phyloP scores from a whole-genome alignment of 2,113 vertebrate genomes.

The Nanorana parkeri region DNA sequence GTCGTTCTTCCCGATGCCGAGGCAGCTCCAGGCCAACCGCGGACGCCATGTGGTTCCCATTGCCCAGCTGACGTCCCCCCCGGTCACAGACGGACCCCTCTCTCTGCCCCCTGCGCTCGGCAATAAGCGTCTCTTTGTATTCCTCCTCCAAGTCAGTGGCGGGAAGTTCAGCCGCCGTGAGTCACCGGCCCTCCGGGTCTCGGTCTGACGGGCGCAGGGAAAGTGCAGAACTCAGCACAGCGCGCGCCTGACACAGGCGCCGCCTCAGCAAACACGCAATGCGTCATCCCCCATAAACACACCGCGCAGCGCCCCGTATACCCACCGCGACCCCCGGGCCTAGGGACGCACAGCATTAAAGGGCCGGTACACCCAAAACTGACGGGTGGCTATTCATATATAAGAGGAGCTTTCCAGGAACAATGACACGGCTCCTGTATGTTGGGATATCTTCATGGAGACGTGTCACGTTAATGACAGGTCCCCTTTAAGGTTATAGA shows the following conservation, averaged over 20 bases:
- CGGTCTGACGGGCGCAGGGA: background rate
- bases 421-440: no score
- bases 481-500: no score
- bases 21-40: constrained; percentile 14
- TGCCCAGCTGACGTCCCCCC: background rate
- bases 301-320: background rate
- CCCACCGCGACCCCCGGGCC: background rate
- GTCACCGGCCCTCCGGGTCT: constrained; percentile 14
- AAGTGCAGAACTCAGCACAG: constrained; percentile 34
- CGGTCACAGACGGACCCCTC: constrained; percentile 3
- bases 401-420: no score
- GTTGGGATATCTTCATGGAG: no score
- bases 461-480: no score
- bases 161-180: constrained; percentile 13
- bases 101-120: background rate
- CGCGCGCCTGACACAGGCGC: constrained; percentile 40
- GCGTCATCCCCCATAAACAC: constrained; percentile 7
- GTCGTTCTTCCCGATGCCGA: constrained; percentile 10
- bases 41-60: constrained; percentile 42
- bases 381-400: no score
- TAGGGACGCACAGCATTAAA: background rate
- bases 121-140: constrained; percentile 21
- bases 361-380: no score
- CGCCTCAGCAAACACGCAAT: constrained; percentile 34
- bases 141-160: background rate